Conservation (phyloP, 2,113 vertebrate species). For the Malurus alboscapulatus region DNA sequence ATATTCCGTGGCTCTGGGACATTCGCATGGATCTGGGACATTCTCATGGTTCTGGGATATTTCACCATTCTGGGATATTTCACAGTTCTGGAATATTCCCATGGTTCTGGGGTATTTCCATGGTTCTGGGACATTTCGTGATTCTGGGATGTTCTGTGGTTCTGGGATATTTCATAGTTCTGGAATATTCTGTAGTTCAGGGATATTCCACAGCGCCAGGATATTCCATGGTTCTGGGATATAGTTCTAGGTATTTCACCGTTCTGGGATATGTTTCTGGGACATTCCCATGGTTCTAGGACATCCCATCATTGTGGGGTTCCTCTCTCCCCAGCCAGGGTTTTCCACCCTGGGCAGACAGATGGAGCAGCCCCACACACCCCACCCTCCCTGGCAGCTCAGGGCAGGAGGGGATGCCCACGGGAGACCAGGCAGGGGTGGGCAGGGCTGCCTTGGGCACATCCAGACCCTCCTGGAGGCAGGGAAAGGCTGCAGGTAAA, state of each 20-base stretch:
- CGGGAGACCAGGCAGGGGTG: rapidly evolving
- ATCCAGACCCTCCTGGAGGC: not conserved
- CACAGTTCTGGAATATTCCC: no score
- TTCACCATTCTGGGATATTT: no score
- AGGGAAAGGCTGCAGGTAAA: not conserved
- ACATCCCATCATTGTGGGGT: no score
- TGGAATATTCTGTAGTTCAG: no score
- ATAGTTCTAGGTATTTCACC: no score
- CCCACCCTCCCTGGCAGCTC: not conserved
- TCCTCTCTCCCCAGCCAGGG: rapidly evolving
- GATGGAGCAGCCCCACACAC: not conserved
- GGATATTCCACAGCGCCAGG: no score
- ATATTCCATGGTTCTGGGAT: no score
- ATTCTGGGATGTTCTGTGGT: no score
- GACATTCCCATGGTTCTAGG: not conserved
- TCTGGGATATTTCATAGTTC: not conserved
- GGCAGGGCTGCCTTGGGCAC: no score
- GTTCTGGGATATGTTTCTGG: not conserved
- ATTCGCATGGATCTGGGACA: no score
- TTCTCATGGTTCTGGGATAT: no score
- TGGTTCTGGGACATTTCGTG: not conserved
- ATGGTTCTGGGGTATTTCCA: not conserved
- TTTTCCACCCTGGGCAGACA: not conserved
- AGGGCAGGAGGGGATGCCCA: not conserved
- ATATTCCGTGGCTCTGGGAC: no score